phyloP scores from a whole-genome alignment of 2,888 invertebrate genomes.

The Hydrotaea diabolus region DNA sequence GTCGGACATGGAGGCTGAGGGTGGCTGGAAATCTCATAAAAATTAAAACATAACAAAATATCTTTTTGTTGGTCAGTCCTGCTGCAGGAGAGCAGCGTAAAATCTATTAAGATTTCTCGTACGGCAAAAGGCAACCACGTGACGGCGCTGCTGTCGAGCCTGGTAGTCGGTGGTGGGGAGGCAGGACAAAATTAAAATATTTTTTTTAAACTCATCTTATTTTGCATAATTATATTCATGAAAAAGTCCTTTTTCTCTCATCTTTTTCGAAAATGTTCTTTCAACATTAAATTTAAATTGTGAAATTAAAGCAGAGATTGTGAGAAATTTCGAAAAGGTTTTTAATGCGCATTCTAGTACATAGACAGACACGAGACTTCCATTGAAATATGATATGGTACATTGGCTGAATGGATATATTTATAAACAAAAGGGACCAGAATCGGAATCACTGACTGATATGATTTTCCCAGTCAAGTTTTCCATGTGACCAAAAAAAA shows the following conservation, averaged over 20 bases:
- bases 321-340: not conserved
- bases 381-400: too few relatives aligned
- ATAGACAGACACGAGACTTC: not conserved
- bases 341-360: not conserved
- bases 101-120: conserved; percentile 38
- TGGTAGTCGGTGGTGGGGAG: not conserved
- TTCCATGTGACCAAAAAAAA: too few relatives aligned
- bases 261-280: conserved; percentile 33
- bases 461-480: too few relatives aligned
- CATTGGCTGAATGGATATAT: too few relatives aligned
- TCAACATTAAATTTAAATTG: not conserved
- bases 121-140: not conserved
- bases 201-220: conserved; percentile 57
- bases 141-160: not conserved
- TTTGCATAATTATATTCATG: conserved; percentile 80
- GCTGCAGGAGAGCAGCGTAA: not conserved
- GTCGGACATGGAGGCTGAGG: not conserved
- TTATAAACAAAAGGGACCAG: too few relatives aligned
- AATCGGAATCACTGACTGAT: too few relatives aligned
- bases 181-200: conserved; percentile 39
- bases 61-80: conserved; percentile 30
- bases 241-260: conserved; percentile 72
- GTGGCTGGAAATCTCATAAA: conserved; percentile 41
- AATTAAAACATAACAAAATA: conserved; percentile 51
- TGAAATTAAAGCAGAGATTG: conserved; percentile 5